Evolutionary conservation across 2,113 vertebrate species (phyloP).

Genomic region (Arenaria interpres): DNA sequence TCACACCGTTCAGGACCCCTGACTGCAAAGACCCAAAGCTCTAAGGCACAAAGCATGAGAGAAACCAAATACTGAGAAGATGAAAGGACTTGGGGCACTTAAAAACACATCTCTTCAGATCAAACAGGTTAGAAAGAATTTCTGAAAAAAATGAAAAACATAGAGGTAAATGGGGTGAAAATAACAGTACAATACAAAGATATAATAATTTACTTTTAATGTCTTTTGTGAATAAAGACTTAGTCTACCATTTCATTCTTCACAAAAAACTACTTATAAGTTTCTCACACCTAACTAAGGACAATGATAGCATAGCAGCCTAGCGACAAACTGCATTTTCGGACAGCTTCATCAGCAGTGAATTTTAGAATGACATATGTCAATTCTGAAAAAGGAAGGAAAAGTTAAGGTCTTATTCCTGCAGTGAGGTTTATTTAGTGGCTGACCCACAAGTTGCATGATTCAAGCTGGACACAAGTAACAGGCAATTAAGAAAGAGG

Average conservation of each 20-base stretch:
- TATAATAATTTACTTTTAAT: not conserved
- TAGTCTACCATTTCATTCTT: not conserved
- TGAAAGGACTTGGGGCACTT: not conserved
- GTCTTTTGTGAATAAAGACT: not conserved
- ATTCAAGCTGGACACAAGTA: not conserved
- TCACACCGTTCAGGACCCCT: not conserved
- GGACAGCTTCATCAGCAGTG: not conserved
- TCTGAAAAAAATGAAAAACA: not conserved
- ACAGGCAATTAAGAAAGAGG: not conserved
- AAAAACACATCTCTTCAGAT: not conserved
- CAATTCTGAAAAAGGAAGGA: not conserved
- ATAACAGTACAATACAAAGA: not conserved
- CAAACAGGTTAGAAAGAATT: not conserved
- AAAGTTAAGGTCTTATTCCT: not conserved
- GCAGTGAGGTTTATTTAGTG: not conserved
- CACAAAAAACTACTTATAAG: not conserved
- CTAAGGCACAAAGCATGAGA: not conserved
- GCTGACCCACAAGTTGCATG: not conserved
- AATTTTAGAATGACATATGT: not conserved
- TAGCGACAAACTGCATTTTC: not conserved
- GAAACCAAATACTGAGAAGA: slow-evolving; percentile 14
- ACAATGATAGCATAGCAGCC: not conserved
- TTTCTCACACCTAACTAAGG: not conserved
- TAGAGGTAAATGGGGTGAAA: not conserved
- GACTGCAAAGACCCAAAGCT: not conserved